A percentile compares a stretch with the other conserved stretches of the same genome.
phyloP scores from a whole-genome alignment of 2,113 vertebrate genomes.

The Miniopterus natalensis region DNA sequence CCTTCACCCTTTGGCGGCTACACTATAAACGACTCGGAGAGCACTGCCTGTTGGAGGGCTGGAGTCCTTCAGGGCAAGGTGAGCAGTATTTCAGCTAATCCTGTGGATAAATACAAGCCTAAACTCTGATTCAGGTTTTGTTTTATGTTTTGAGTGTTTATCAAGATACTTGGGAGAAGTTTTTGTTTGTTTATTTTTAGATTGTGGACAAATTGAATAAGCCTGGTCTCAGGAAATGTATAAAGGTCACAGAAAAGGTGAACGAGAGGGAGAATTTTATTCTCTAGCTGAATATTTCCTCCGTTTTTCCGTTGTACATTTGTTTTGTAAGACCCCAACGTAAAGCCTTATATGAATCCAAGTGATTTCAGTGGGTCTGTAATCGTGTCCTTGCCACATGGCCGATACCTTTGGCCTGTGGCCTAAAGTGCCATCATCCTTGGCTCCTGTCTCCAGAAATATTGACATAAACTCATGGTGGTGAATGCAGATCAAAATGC shows the following conservation, averaged over 20 bases:
- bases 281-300: background rate
- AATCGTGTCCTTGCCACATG: background rate
- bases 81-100: background rate
- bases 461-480: conserved; percentile 26
- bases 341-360: background rate
- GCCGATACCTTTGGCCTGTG: background rate
- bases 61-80: background rate
- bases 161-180: background rate
- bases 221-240: background rate
- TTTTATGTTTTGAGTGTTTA: conserved; percentile 42
- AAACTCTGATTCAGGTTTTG: background rate
- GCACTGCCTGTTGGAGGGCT: background rate
- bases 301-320: background rate
- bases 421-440: conserved; percentile 15
- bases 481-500: conserved; percentile 59
- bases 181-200: background rate
- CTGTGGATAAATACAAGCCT: background rate
- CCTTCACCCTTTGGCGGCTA: background rate
- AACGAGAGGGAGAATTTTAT: background rate
- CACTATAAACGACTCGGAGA: background rate
- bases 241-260: background rate
- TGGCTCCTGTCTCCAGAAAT: conserved; percentile 49
- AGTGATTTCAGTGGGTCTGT: background rate
- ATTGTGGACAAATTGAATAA: background rate
- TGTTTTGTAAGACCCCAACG: background rate